These are phyloP conservation scores for Mico argentatus DNA, from an alignment of 2,797 vertebrate genomes.

Conservation along the genomic window DNA sequence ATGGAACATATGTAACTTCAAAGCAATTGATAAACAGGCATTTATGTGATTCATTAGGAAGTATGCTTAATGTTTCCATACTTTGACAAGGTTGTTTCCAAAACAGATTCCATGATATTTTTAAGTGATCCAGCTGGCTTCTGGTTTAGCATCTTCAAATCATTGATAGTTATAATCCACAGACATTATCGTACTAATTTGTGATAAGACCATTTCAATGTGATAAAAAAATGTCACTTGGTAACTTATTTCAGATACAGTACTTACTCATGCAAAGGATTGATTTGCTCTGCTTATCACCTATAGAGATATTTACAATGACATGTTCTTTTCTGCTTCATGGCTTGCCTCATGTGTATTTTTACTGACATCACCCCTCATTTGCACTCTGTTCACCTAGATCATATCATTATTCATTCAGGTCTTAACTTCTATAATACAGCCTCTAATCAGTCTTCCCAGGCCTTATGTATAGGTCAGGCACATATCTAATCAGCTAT, in stretches of 20 bases:
- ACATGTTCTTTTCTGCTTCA: not conserved
- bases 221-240: not conserved
- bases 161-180: not conserved
- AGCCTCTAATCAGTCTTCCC: not conserved
- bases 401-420: not conserved
- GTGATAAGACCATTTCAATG: not conserved
- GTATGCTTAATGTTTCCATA: not conserved
- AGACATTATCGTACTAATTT: not conserved
- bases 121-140: conserved; percentile 16
- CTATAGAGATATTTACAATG: not conserved
- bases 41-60: not conserved
- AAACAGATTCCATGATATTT: not conserved
- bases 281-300: not conserved
- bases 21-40: not conserved
- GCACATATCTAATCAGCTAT: not conserved
- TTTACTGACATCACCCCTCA: not conserved
- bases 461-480: not conserved
- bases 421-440: not conserved
- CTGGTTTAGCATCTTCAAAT: not conserved
- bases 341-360: not conserved
- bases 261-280: not conserved
- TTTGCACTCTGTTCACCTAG: not conserved
- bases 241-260: not conserved
- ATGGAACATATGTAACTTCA: not conserved
- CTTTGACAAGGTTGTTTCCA: not conserved